A percentile compares a stretch with the other conserved stretches of the same genome.
phyloP scores from a whole-genome alignment of 2,888 invertebrate genomes.

The Leptarthrus brevirostris region DNA sequence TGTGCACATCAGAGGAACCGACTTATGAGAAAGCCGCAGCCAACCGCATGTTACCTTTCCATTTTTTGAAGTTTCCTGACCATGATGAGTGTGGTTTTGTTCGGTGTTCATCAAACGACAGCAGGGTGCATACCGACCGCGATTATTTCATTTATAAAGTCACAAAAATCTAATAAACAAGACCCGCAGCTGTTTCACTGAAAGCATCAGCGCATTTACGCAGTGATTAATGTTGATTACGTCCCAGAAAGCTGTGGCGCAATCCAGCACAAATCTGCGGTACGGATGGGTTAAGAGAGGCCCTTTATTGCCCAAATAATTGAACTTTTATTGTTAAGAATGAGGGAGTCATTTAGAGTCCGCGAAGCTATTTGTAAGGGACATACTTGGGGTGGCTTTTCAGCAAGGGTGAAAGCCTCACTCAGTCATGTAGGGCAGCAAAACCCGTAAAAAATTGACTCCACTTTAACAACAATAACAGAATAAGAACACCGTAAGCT shows the following conservation, averaged over 20 bases:
- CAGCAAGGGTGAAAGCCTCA: background rate
- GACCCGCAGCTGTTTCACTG: background rate
- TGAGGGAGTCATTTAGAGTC: no score
- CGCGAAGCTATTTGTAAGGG: no score
- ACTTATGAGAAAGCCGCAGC: constrained; percentile 52
- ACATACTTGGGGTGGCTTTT: background rate
- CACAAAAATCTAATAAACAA: constrained; percentile 51
- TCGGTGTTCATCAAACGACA: constrained; percentile 50
- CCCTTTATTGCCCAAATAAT: no score
- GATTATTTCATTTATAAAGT: constrained; percentile 49
- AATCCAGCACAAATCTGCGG: no score
- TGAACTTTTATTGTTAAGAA: no score
- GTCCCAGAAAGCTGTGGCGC: background rate
- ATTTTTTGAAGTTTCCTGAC: constrained; percentile 4
- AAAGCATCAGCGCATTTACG: constrained; percentile 24
- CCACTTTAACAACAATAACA: background rate
- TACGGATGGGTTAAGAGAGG: no score
- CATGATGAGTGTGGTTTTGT: constrained; percentile 49
- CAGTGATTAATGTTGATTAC: constrained; percentile 32
- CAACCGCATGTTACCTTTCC: constrained; percentile 38
- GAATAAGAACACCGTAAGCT: background rate
- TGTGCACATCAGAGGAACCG: constrained; percentile 49
- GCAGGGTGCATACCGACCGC: constrained; percentile 50
- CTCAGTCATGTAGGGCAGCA: background rate
- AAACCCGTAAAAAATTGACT: background rate